Percentiles rank a stretch among this genome's conserved stretches.
Evolutionary conservation across 2,113 vertebrate genomes (phyloP).

Genomic region (Leuciscus idus): DNA sequence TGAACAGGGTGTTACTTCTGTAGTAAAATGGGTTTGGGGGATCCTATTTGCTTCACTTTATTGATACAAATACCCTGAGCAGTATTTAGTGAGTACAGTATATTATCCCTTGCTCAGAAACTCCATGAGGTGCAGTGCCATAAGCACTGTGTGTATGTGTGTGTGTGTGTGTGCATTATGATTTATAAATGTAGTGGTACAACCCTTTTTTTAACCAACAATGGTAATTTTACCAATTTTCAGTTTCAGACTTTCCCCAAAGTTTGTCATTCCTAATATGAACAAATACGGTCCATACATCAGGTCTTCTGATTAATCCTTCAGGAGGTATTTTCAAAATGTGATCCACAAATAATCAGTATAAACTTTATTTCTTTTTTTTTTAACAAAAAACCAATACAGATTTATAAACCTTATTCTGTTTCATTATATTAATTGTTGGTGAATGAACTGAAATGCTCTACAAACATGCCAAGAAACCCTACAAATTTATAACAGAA

Average conservation of each 20-base stretch:
- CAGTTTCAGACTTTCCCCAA: neutral
- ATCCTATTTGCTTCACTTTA: conserved; percentile 62
- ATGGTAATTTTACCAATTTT: neutral
- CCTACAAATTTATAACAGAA: neutral
- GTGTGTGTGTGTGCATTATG: too few species aligned
- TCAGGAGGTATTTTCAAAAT: conserved; percentile 15
- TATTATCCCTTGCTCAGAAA: conserved; percentile 57
- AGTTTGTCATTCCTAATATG: neutral
- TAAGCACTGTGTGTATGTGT: conserved; percentile 17
- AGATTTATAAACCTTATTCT: neutral
- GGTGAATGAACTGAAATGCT: neutral
- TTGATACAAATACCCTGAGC: conserved; percentile 70
- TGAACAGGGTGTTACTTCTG: conserved; percentile 29
- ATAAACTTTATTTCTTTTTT: neutral
- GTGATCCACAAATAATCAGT: neutral
- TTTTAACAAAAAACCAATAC: neutral
- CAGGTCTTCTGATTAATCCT: conserved; percentile 1
- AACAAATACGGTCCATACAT: conserved; percentile 19
- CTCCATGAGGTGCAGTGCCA: conserved; percentile 44
- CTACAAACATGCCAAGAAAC: neutral
- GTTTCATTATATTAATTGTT: neutral
- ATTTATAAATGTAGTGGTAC: conserved; percentile 23
- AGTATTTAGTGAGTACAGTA: conserved; percentile 76
- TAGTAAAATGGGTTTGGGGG: conserved; percentile 45
- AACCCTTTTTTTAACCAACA: neutral